phyloP scores from a whole-genome alignment of 2,797 vertebrate genomes.

The Erethizon dorsatum region DNA sequence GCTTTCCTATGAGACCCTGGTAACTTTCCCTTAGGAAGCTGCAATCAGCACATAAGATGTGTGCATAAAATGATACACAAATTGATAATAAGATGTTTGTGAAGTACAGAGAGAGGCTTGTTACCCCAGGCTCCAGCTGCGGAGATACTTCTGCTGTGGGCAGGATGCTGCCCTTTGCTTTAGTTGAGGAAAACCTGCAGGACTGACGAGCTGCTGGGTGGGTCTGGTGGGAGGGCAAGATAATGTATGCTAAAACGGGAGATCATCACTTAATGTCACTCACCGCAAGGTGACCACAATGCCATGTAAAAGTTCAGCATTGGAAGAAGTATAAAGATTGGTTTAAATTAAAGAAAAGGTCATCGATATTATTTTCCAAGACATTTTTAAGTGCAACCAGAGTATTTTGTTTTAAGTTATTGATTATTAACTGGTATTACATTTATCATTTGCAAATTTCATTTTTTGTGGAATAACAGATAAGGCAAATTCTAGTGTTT shows the following conservation, averaged over 20 bases:
- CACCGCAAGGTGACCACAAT: rapidly evolving
- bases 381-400: rapidly evolving
- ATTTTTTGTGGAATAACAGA: not conserved
- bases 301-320: rapidly evolving
- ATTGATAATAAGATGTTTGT: rapidly evolving
- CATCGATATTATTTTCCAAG: not conserved
- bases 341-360: not conserved
- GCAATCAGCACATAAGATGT: no score
- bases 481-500: not conserved
- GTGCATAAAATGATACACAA: not conserved
- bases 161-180: not conserved
- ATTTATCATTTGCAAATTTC: not conserved
- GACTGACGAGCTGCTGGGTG: rapidly evolving
- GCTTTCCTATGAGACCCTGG: not conserved
- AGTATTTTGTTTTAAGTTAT: not conserved
- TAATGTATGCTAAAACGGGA: rapidly evolving
- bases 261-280: rapidly evolving
- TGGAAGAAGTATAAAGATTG: not conserved
- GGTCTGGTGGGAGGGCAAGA: not conserved
- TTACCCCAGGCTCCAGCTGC: no score
- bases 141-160: no score
- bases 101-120: not conserved
- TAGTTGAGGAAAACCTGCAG: no score
- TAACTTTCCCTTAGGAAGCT: not conserved
- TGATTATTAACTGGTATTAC: no score